Percentiles rank a stretch among this genome's conserved stretches.
These are phyloP conservation scores for Drosophila micromelanica DNA, from an alignment of 1,140 invertebrate genomes.

Conservation along the genomic window DNA sequence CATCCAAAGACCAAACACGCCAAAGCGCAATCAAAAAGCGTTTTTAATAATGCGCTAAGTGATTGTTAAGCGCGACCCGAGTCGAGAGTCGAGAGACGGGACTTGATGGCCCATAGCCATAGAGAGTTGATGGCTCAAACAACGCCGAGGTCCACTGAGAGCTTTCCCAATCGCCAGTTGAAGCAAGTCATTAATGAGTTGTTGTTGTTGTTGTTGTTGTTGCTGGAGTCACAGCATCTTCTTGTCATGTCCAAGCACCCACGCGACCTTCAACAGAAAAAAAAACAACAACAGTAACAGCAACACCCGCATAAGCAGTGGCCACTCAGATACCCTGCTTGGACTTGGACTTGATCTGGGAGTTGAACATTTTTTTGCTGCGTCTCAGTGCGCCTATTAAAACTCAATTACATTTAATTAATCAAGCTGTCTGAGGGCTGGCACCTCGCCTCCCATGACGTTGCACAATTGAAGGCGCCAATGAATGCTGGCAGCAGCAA, in stretches of 20 bases:
- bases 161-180: conserved; percentile 39
- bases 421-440: conserved; percentile 50
- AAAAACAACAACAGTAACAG: conserved; percentile 8
- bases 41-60: conserved; percentile 83
- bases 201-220: conserved; percentile 19
- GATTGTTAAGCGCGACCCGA: conserved; percentile 68
- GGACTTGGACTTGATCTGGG: conserved; percentile 2
- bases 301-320: conserved; percentile 31
- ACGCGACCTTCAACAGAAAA: conserved; percentile 61
- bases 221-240: conserved; percentile 32
- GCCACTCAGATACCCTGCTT: not conserved
- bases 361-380: conserved; percentile 1
- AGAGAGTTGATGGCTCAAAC: conserved; percentile 19
- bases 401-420: conserved; percentile 80
- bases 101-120: conserved; percentile 10
- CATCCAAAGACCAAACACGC: conserved; percentile 49
- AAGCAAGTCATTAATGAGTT: conserved; percentile 54
- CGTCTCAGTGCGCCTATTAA: conserved; percentile 61
- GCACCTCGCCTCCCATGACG: conserved; percentile 49
- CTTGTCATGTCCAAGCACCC: conserved; percentile 35
- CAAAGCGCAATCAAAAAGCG: conserved; percentile 80
- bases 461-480: conserved; percentile 65
- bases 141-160: not conserved
- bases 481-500: not conserved
- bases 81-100: conserved; percentile 18